Evolutionary conservation across 1,140 invertebrate species (phyloP), one percentile per base, ranked within the genome.

Genomic region (Ceratina australensis): DNA sequence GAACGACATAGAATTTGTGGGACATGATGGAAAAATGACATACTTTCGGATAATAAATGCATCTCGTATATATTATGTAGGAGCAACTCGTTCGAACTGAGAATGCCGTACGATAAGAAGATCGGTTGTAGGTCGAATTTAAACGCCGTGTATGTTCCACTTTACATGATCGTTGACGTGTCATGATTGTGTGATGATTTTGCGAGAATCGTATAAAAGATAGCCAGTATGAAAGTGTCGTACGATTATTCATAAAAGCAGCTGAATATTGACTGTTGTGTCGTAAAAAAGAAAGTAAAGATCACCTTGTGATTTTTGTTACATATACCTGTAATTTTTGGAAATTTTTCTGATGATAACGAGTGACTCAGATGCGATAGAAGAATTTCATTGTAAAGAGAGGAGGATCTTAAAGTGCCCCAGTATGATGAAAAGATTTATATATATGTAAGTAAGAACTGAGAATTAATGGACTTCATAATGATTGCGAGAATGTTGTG

Each of bases 361-460:
- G 59, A 22, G 20, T 18, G 47, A 69, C 20, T 15, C 0, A 22
- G 59, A 50, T 20, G 49, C 42, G 26, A 63, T 18, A 74, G 26
- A 18, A 72, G 24, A 24, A 52, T 22, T 49, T 26, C 47, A 5
- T 18, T 50, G 64, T n/a, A 26, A 20, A 24, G 15, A 49, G 26
- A 60, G 59, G 24, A 72, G 54, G 56, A 61, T 76, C 56, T 67
- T 57, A 72, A 76, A 79, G 66, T 78, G 63, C 59, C 56, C 72
- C 33, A 74, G 10, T 74, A 26, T 22, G 42, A 78, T 24, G 54
- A 33, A 72, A 13, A 64, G 63, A 67, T 82, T 69, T 80, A 77
- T 80, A 84, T 63, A 72, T 26, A 42, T 65, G 60, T 73, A 63
- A 15, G 56, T 42, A 28, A 54, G 24, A 71, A 49, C 54, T 50